Conservation (phyloP, 2,888 invertebrate species). For the Dasypogon diadema region DNA sequence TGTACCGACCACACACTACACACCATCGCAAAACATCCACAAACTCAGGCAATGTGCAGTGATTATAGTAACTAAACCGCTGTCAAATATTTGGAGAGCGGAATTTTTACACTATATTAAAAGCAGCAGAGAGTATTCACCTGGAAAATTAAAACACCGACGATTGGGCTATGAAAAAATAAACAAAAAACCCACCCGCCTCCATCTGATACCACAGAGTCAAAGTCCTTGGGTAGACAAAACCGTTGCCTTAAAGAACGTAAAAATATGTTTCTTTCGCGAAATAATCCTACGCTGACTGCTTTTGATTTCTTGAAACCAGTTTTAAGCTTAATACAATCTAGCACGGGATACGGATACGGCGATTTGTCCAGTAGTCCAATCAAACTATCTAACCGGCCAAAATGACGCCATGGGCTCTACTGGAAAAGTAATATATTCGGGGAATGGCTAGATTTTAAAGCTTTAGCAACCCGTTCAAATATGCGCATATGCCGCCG, state of each 20-base stretch:
- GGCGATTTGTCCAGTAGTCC: not conserved
- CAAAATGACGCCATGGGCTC: not conserved
- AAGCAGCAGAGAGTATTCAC: conserved; percentile 25
- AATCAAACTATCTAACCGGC: not conserved
- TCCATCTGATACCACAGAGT: conserved; percentile 26
- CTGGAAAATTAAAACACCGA: conserved; percentile 1
- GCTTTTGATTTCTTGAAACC: conserved; percentile 30
- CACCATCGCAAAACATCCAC: not conserved
- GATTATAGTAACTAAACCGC: not conserved
- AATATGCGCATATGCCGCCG: not conserved
- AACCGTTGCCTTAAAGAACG: conserved; percentile 16
- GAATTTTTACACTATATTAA: not conserved
- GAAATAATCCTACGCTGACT: conserved; percentile 40
- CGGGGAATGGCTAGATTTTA: not conserved
- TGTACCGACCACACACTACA: conserved; percentile 8
- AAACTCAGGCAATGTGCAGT: not conserved
- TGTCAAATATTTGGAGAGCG: not conserved
- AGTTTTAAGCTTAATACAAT: conserved; percentile 22
- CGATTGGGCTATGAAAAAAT: not conserved
- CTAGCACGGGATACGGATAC: conserved; percentile 6
- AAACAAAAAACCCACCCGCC: conserved; percentile 26
- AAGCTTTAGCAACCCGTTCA: not conserved
- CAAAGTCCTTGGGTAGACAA: conserved; percentile 41
- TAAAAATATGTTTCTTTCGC: conserved; percentile 22
- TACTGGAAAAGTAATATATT: not conserved